Percentiles rank a stretch among this genome's conserved stretches.
Conservation (phyloP, 2,797 vertebrate species). For the Leucoraja ocellata region DNA sequence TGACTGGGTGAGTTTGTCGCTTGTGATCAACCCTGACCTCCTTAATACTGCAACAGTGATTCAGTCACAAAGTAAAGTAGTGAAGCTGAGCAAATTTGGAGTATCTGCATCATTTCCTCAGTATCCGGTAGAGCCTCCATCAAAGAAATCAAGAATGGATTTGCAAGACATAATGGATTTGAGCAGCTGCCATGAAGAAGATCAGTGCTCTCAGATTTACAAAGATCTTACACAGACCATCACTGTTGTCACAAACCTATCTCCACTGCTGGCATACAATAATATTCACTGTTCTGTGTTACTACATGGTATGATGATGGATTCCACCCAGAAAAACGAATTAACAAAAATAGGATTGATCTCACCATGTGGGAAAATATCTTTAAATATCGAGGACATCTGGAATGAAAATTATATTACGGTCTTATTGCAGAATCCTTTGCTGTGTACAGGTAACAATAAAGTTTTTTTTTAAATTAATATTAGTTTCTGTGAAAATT, state of each 20-base stretch:
- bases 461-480: background rate
- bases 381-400: conserved; percentile 63
- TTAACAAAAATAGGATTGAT: conserved; percentile 47
- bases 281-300: conserved; percentile 63
- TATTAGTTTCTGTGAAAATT: background rate
- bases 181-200: conserved; percentile 42
- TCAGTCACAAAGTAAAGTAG: conserved; percentile 68
- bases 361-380: conserved; percentile 64
- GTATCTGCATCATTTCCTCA: conserved; percentile 45
- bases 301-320: conserved; percentile 60
- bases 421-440: conserved; percentile 53
- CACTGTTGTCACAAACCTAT: conserved; percentile 67
- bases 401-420: conserved; percentile 56
- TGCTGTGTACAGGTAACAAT: conserved; percentile 65
- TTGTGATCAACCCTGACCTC: conserved; percentile 64
- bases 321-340: conserved; percentile 40
- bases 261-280: conserved; percentile 69
- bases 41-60: conserved; percentile 57
- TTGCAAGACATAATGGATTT: conserved; percentile 41
- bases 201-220: conserved; percentile 42
- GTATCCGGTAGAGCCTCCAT: conserved; percentile 54
- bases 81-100: conserved; percentile 55
- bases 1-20: conserved; percentile 65
- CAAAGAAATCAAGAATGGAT: conserved; percentile 68
- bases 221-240: conserved; percentile 57